phyloP scores from a whole-genome alignment of 2,888 invertebrate genomes.

The Oxyscelio sp. region DNA sequence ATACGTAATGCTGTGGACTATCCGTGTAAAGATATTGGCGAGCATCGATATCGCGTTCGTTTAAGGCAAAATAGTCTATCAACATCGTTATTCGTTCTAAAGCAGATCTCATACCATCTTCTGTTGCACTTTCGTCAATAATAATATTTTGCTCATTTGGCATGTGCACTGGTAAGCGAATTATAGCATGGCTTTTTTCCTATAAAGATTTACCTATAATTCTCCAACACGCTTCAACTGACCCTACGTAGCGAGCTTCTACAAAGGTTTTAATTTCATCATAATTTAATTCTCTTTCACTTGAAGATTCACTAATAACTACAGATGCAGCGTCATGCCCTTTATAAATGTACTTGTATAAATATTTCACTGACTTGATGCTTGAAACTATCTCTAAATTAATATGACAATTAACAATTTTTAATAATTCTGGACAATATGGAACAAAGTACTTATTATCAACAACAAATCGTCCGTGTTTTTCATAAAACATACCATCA shows the following conservation, averaged over 20 bases:
- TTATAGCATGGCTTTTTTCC: too few relatives aligned
- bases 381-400: constrained; percentile 78
- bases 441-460: constrained; percentile 84
- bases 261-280: constrained; percentile 52
- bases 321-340: too few relatives aligned
- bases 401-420: not conserved
- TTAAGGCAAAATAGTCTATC: too few relatives aligned
- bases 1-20: not conserved
- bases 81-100: too few relatives aligned
- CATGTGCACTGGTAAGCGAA: too few relatives aligned
- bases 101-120: not conserved
- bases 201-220: not conserved
- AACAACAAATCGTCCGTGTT: constrained; percentile 62
- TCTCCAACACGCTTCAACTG: not conserved
- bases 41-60: not conserved
- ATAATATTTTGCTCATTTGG: constrained; percentile 12
- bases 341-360: not conserved
- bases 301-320: not conserved
- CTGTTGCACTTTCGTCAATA: not conserved
- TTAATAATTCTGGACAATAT: constrained; percentile 71
- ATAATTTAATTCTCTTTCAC: constrained; percentile 3
- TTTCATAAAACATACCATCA: constrained; percentile 66
- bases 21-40: too few relatives aligned
- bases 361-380: too few relatives aligned
- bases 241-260: constrained; percentile 34